These are phyloP conservation scores for Danaus chrysippus DNA, from an alignment of 2,888 invertebrate genomes.

Conservation along the genomic window DNA sequence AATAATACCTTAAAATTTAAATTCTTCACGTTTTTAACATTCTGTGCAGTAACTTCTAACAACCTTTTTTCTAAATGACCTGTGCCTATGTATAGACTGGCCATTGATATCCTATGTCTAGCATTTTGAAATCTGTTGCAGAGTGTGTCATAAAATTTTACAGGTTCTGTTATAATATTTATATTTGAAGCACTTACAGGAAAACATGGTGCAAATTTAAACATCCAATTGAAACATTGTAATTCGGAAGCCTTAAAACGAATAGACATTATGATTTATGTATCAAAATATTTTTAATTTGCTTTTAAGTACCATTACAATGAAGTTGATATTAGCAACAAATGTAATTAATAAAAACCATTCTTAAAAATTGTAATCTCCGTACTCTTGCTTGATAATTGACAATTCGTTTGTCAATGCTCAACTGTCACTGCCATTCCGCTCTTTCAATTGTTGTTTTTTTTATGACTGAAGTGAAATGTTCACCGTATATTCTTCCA, in stretches of 20 bases:
- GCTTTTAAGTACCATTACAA: no score
- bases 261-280: slow-evolving; percentile 49
- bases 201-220: slow-evolving; percentile 82
- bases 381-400: background rate
- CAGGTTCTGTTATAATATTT: slow-evolving; percentile 86
- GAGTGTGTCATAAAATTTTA: slow-evolving; percentile 86
- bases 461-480: no score
- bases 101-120: slow-evolving; percentile 86
- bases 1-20: slow-evolving; percentile 88
- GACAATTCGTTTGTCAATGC: background rate
- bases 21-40: slow-evolving; percentile 72
- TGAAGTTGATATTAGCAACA: background rate
- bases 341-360: background rate
- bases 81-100: slow-evolving; percentile 96
- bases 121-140: slow-evolving; percentile 83
- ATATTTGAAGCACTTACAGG: slow-evolving; percentile 84
- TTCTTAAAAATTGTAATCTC: background rate
- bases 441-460: no score
- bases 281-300: background rate
- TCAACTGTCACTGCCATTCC: background rate
- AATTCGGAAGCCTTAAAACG: slow-evolving; percentile 66
- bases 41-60: slow-evolving; percentile 82
- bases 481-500: no score
- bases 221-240: slow-evolving; percentile 81
- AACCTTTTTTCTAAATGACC: slow-evolving; percentile 89